Evolutionary conservation across 2,888 invertebrate genomes (phyloP).

Genomic region (Rhogogaster chlorosoma): DNA sequence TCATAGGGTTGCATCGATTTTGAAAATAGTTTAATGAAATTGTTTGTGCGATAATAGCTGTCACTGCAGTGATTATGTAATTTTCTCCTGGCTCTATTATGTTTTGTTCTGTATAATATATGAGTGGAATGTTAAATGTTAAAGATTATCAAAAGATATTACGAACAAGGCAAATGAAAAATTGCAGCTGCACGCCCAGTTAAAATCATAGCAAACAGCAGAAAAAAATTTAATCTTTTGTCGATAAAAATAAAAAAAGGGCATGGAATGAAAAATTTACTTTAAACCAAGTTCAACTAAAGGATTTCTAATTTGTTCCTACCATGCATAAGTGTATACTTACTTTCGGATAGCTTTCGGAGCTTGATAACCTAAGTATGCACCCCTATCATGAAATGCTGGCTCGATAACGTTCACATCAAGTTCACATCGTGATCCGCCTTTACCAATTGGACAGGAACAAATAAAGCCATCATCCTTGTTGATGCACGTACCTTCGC

Average conservation of each 20-base stretch:
- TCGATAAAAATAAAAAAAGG: neutral
- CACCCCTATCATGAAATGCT: constrained; percentile 87
- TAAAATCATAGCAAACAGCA: constrained; percentile 53
- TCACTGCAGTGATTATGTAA: neutral
- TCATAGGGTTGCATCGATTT: neutral
- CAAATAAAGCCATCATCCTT: constrained; percentile 89
- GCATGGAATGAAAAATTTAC: neutral
- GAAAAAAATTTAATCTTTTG: neutral
- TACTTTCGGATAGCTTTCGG: constrained; percentile 83
- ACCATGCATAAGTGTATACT: constrained; percentile 62
- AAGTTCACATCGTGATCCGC: constrained; percentile 89
- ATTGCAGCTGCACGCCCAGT: constrained; percentile 52
- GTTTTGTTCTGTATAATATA: neutral
- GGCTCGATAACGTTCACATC: constrained; percentile 87
- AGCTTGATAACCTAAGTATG: constrained; percentile 88
- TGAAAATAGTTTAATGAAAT: neutral
- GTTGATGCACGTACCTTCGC: constrained; percentile 89
- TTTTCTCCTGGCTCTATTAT: neutral
- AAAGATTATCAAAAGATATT: constrained; percentile 48
- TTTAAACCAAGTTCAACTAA: constrained; percentile 7
- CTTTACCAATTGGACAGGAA: constrained; percentile 90
- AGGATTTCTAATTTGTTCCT: constrained; percentile 9
- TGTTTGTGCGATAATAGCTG: neutral
- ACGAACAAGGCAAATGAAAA: neutral
- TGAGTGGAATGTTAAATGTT: neutral